Evolutionary conservation across 2,888 invertebrate genomes (phyloP).

Genomic region (Drosophila ochracea): DNA sequence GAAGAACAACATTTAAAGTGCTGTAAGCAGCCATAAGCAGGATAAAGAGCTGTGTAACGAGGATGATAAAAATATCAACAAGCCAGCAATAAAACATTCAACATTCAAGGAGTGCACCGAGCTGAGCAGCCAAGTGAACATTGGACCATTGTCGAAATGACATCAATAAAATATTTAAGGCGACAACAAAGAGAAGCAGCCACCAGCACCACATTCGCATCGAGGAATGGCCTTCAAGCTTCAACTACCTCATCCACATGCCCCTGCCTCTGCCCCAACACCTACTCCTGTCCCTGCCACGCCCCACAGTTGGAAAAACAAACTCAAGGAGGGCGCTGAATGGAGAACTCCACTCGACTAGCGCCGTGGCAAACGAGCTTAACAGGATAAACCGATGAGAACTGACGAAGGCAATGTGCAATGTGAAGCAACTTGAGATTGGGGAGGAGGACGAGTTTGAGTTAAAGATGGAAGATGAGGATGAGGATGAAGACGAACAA

Average conservation of each 20-base stretch:
- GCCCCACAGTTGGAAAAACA: constrained; percentile 36
- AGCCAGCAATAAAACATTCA: constrained; percentile 67
- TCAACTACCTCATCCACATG: constrained; percentile 18
- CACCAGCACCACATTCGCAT: constrained; percentile 36
- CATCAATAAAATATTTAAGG: constrained; percentile 78
- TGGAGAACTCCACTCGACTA: constrained; percentile 55
- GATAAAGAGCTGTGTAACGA: constrained; percentile 21
- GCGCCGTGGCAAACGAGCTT: constrained; percentile 68
- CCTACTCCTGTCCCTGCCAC: constrained; percentile 1
- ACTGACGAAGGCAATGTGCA: constrained; percentile 27
- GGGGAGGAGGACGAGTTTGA: background rate
- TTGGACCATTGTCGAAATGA: constrained; percentile 72
- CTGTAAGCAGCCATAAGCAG: constrained; percentile 41
- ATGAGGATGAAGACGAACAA: constrained; percentile 17
- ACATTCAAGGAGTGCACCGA: constrained; percentile 31
- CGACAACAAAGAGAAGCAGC: constrained; percentile 52
- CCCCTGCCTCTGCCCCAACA: constrained; percentile 11
- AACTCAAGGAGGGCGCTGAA: constrained; percentile 38
- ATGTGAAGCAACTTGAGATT: background rate
- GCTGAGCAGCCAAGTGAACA: constrained; percentile 63
- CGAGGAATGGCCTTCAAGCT: constrained; percentile 52
- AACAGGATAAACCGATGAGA: constrained; percentile 66
- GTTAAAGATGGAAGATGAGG: constrained; percentile 9
- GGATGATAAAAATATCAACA: constrained; percentile 72
- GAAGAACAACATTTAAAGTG: constrained; percentile 54